Evolutionary conservation across 92 coral and sea anemone genomes (phyloP).

Genomic region (Heteractis magnifica): DNA sequence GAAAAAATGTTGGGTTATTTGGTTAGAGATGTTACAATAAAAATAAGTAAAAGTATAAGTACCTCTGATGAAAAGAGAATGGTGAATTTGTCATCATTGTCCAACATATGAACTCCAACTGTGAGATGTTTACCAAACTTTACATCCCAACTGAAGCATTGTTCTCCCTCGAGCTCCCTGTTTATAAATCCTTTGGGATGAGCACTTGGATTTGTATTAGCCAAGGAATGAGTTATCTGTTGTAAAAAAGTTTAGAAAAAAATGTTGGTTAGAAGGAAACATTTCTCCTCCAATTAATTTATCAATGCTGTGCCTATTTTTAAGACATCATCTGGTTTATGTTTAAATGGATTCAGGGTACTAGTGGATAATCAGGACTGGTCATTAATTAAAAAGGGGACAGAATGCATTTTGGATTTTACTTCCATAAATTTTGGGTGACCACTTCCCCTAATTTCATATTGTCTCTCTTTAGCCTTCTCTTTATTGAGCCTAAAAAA

Average conservation of each 20-base stretch:
- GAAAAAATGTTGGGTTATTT: no score
- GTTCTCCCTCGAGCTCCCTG: background rate
- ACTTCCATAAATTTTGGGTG: no score
- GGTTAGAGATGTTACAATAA: no score
- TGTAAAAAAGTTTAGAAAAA: background rate
- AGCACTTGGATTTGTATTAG: background rate
- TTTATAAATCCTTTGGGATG: background rate
- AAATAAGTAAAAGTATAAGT: background rate
- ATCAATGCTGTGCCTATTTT: background rate
- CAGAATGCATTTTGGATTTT: no score
- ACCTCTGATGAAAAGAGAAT: background rate
- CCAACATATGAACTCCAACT: background rate
- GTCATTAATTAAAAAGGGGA: no score
- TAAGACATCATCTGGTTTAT: no score
- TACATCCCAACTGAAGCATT: background rate
- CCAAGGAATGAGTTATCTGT: background rate
- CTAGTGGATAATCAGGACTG: no score
- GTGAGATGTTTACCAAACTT: background rate
- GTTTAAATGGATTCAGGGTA: no score
- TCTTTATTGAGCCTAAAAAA: no score
- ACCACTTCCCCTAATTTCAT: no score
- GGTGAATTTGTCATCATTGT: background rate
- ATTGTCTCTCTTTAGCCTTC: no score
- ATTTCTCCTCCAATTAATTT: no score
- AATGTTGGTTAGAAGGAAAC: background rate